Evolutionary conservation across 1,140 invertebrate species (phyloP), one percentile per base, ranked within the genome.

Genomic region (Eurosta solidaginis): DNA sequence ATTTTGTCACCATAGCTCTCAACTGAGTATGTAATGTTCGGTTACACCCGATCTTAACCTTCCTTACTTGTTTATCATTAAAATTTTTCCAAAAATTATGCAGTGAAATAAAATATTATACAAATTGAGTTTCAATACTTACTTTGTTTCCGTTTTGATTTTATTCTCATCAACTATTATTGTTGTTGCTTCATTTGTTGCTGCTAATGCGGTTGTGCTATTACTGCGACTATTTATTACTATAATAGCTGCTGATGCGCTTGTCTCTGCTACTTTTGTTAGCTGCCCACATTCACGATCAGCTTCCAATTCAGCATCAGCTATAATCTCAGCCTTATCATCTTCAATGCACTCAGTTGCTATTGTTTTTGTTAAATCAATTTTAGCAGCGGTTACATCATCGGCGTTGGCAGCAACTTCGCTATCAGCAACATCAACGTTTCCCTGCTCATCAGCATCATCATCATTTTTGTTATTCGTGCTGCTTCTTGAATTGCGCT

Each of bases 401-500:
- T n/a, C n/a, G n/a, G 54, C 74, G 14, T 33, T 74, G n/a, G 76
- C 54, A 20, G 5, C 79, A 44, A 77, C 27, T 59, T 74, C 76
- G n/a, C 45, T 33, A 12, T 25, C 44, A n/a, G 63, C 40, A 9
- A 63, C 79, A 49, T 74, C 27, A 29, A n/a, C n/a, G n/a, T n/a
- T n/a, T n/a, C n/a, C n/a, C n/a, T n/a, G n/a, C n/a, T n/a, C n/a
- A n/a, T 74, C 75, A 27, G 45, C 25, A 49, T 77, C 75, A 10
- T 79, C 59, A 29, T 49, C n/a, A 1, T 77, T 73, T 76, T 25
- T 74, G 76, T 74, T 77, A 63, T 36, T 74, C 59, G 3, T 75
- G 49, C 17, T 33, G 14, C 20, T 74, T n/a, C n/a, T n/a, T n/a
- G n/a, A n/a, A n/a, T 40, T 77, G 83, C 95, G 89, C 88, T 96